Base-by-base conservation (phyloP, 2,113 vertebrate genomes). In the Dasypus novemcinctus region DNA sequence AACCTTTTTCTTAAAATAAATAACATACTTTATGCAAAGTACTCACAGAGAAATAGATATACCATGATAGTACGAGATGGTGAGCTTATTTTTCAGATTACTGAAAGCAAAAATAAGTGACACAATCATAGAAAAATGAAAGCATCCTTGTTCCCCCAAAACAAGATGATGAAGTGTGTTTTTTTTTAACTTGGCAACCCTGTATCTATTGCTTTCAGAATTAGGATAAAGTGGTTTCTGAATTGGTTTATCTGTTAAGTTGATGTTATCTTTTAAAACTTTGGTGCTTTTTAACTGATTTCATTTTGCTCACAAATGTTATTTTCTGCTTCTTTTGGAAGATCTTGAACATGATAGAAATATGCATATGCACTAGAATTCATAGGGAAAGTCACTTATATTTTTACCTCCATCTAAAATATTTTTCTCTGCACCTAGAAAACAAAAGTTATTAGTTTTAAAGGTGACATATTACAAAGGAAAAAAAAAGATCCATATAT, bases 101-200 rank as follows among this genome's bases (percentile, higher is more conserved):
- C 92, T 71, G 90, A 72, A 87, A 85, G 8, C 59, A 87, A 31
- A 23, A 13, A 76, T 3, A 0, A 61, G 4, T 29, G 72, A 31
- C 71, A 81, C 91, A 79, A n/a, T 84, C 0, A 29, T 27, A 13
- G 4, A 8, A 71, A 85, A 49, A 96, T 5, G 18, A 68, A 97
- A 96, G 18, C 13, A 95, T 23, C 1, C 0, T 80, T 83, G 25
- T 66, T 3, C 46, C 94, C 38, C 66, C 82, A 63, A 96, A 95
- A 87, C 20, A 90, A 93, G 92, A 72, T 95, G 27, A 75, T 4
- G 59, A 2, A 91, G 71, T 46, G 79, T 36, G 11, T 93, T 84
- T 76, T 49, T 49, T 83, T 90, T 66, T 83, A 84, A 95, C 78
- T 52, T 88, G 80, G 96, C 15, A 92, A 81, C 76, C 69, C 15